Evolutionary conservation across 2,797 vertebrate genomes (phyloP).

Genomic region (Periophthalmus magnuspinnatus): DNA sequence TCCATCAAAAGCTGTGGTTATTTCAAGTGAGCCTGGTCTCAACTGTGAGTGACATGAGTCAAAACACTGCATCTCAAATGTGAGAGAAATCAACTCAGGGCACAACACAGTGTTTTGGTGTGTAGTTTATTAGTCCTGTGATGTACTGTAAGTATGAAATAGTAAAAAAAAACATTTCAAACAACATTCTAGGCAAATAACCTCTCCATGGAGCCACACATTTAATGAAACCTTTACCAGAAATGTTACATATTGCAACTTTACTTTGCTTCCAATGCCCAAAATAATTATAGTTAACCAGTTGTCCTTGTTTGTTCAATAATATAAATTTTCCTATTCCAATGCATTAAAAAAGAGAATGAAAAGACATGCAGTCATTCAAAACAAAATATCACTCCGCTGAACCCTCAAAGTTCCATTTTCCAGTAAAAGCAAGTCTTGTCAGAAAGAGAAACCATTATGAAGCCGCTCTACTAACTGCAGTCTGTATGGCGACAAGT

Average conservation of each 20-base stretch:
- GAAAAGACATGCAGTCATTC: neutral
- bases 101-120: neutral
- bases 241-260: neutral
- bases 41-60: neutral
- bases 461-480: conserved; percentile 2
- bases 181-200: no score
- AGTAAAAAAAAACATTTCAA: no score
- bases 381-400: neutral
- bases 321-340: no score
- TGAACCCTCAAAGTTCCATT: neutral
- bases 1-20: neutral
- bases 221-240: neutral
- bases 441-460: conserved; percentile 17
- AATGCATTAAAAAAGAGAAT: neutral
- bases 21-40: neutral
- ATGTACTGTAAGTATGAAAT: no score
- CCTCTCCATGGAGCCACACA: neutral
- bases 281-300: neutral
- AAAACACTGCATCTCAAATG: neutral
- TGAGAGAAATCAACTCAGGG: neutral
- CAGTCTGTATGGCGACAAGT: conserved; percentile 1
- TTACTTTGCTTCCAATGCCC: neutral
- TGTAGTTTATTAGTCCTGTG: neutral
- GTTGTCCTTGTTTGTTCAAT: neutral
- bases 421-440: neutral